Base-by-base conservation (phyloP, 2,113 vertebrate genomes). In the Anolis carolinensis region DNA sequence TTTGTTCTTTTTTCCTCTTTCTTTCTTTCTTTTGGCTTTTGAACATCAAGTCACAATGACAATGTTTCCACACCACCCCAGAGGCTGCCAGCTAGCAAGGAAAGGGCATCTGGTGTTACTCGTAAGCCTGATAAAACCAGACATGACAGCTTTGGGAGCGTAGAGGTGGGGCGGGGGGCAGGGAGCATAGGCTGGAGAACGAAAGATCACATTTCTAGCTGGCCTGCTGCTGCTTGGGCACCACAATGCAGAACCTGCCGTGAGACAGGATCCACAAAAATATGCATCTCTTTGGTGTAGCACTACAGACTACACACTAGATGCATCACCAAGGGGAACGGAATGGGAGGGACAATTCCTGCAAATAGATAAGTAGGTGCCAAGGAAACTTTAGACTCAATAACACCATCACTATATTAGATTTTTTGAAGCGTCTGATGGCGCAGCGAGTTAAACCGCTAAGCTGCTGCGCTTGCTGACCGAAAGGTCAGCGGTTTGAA, bases 101-200 rank as follows among this genome's bases (percentile, higher is more conserved):
- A 80, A 86, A 81, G 59, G 70, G 79, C 70, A 81, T 23, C n/a
- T 63, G 71, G 85, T 27, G 21, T 67, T 65, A 72, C 71, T 81
- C 20, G 3, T 73, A 74, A 86, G 79, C 79, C 71, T 65, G 85
- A 81, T 52, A 67, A 68, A 86, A 74, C 59, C 70, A 86, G 71
- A 36, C 59, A 36, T 86, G 79, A 86, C 85, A 86, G 71, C 36
- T 86, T 86, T 32, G 39, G 71, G 32, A 81, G 62, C 30, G 25
- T 7, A 50, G n/a, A 55, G 39, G 39, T 27, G 78, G 21, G 27
- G 25, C 13, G 63, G 34, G 34, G 34, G 7, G 25, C 32, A 63
- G 68, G 34, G 27, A 30, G 78, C 4, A 44, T 34, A 86, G 32
- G 77, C 59, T 65, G 36, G 32, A 55, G 79, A 81, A 52, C 11